Base-by-base conservation (phyloP, 2,113 vertebrate species). In the zebrafish (Danio rerio) region DNA sequence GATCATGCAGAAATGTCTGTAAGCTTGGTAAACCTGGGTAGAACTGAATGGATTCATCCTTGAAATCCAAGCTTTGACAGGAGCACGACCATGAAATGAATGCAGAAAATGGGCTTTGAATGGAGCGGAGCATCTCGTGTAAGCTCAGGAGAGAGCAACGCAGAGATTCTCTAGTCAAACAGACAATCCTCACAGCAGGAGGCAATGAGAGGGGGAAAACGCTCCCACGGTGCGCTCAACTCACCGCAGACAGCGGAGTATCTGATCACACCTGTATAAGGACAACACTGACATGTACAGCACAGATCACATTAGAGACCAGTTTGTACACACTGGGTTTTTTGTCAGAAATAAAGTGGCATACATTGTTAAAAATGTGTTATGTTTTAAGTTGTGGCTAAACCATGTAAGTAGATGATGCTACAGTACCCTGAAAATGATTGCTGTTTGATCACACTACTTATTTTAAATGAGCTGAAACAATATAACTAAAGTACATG, bases 51-150 rank as follows among this genome's bases (percentile, higher is more conserved):
- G 87, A 78, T 86, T 87, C 72, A 74, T 88, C 76, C 77, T 78
- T 76, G 74, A 84, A 86, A 86, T 82, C 71, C 47, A 31, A 70
- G 66, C 69, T 81, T 83, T 73, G 78, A 80, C 78, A 68, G 78
- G 63, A 86, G 85, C 81, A 79, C 10, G 43, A 79, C 81, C 83
- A 85, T 80, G 68, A 86, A 86, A 88, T 83, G 55, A 84, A 78
- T 84, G 74, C 83, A 86, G 72, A 81, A 85, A 85, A 81, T 83
- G 73, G 70, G 80, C 75, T 87, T 82, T 77, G 82, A 80, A 82
- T 71, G 52, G 73, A 74, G 63, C 66, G 45, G 49, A 31, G 63
- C 50, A 59, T 82, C 21, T 79, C 47, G 18, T 69, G 76, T 62
- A 75, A 56, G 69, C 58, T 72, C 50, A 52, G 70, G 50, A 56